phyloP scores from a whole-genome alignment of 2,113 vertebrate genomes.

The Scartelaos histophorus region DNA sequence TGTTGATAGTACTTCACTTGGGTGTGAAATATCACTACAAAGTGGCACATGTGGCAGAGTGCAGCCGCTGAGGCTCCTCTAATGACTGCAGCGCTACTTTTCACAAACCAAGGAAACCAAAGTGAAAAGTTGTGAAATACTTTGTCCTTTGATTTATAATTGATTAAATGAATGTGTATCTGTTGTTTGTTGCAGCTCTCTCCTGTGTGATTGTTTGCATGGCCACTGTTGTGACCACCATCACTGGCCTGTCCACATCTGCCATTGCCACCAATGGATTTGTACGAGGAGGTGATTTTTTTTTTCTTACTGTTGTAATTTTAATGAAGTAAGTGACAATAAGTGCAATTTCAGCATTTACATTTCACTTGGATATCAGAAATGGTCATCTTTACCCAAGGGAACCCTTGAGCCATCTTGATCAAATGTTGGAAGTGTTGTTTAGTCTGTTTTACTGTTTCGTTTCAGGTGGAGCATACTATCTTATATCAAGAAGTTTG shows the following conservation, averaged over 20 bases:
- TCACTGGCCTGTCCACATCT: constrained; percentile 95
- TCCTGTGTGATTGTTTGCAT: constrained; percentile 87
- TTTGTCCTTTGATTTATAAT: constrained; percentile 16
- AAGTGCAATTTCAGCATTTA: background rate
- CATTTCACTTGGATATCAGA: background rate
- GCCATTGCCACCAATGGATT: constrained; percentile 98
- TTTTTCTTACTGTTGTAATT: background rate
- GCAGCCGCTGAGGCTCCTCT: background rate
- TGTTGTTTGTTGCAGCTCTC: constrained; percentile 73
- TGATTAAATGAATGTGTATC: background rate
- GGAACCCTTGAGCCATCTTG: background rate
- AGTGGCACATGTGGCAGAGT: constrained; percentile 36
- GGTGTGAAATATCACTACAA: constrained; percentile 59
- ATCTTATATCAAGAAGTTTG: constrained; percentile 95
- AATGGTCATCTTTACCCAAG: background rate
- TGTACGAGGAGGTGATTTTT: constrained; percentile 90
- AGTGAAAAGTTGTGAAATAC: constrained; percentile 3
- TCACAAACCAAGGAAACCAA: constrained; percentile 9
- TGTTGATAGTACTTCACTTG: constrained; percentile 36
- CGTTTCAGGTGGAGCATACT: constrained; percentile 90
- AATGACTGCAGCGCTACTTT: constrained; percentile 18
- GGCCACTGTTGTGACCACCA: constrained; percentile 95
- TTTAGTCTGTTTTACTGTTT: background rate
- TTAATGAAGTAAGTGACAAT: background rate
- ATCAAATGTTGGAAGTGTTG: background rate